These are phyloP conservation scores for Paelopatides confundens DNA, from an alignment of 53 echinoderm and acorn worm species.

Conservation along the genomic window DNA sequence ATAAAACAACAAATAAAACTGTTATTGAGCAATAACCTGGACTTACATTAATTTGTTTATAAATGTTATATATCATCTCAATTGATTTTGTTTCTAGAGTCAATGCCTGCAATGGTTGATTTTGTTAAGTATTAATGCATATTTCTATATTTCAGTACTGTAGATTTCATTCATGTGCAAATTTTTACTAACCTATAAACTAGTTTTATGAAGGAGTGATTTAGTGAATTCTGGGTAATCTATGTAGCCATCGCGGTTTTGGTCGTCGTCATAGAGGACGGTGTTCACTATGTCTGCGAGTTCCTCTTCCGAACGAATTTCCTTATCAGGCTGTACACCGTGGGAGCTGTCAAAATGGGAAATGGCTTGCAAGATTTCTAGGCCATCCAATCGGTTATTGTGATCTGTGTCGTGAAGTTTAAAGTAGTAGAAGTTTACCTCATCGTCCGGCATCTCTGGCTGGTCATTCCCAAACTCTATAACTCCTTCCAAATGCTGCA, in stretches of 20 bases:
- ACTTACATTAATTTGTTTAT: too few relatives aligned
- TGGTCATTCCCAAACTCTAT: constrained; percentile 58
- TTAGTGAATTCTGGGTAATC: constrained; percentile 76
- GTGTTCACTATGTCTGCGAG: constrained; percentile 59
- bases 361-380: constrained; percentile 77
- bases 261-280: constrained; percentile 70
- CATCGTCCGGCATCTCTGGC: constrained; percentile 59
- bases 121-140: too few relatives aligned
- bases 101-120: too few relatives aligned
- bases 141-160: too few relatives aligned
- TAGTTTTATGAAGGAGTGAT: constrained; percentile 29
- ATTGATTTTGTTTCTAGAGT: too few relatives aligned
- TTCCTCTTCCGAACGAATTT: constrained; percentile 47
- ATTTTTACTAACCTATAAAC: not conserved
- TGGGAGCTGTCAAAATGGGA: constrained; percentile 60
- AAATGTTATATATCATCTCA: too few relatives aligned
- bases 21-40: too few relatives aligned
- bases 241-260: constrained; percentile 70
- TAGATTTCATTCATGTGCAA: not conserved
- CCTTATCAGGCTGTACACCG: not conserved
- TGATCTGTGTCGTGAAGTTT: constrained; percentile 74
- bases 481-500: constrained; percentile 58
- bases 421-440: constrained; percentile 78
- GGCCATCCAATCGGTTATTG: constrained; percentile 75
- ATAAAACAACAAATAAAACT: too few relatives aligned